Conservation (phyloP, 2,888 invertebrate genomes). For the Eristalis arbustorum region DNA sequence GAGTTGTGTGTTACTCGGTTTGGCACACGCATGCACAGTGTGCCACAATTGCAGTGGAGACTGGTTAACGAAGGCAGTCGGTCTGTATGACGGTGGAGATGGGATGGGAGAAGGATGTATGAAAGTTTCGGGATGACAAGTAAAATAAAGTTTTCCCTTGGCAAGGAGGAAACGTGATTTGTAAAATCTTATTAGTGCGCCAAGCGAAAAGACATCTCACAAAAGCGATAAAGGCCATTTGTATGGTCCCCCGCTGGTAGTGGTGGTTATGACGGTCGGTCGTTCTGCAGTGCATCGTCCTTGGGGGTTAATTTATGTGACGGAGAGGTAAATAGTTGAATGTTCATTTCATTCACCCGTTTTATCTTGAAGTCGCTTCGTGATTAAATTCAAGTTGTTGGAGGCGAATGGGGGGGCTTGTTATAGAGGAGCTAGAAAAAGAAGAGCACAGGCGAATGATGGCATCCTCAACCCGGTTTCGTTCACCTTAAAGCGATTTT, state of each 20-base stretch:
- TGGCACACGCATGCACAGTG: constrained; percentile 24
- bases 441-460: too few relatives aligned
- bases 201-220: constrained; percentile 4
- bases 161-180: constrained; percentile 55
- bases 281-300: not conserved
- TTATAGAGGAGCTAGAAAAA: too few relatives aligned
- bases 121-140: constrained; percentile 49
- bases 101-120: not conserved
- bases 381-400: too few relatives aligned
- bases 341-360: not conserved
- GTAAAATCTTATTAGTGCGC: constrained; percentile 42
- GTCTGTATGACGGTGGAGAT: not conserved
- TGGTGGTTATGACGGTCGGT: not conserved
- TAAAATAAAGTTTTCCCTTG: constrained; percentile 44
- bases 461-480: too few relatives aligned
- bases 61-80: constrained; percentile 8
- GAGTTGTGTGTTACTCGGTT: constrained; percentile 11
- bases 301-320: not conserved
- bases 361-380: not conserved
- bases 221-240: not conserved
- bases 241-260: not conserved
- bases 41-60: constrained; percentile 25
- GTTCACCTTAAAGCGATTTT: too few relatives aligned
- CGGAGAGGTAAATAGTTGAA: not conserved
- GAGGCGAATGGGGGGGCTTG: too few relatives aligned